These are phyloP conservation scores for Neoarius graeffei DNA, from an alignment of 2,113 vertebrate species.

Conservation along the genomic window DNA sequence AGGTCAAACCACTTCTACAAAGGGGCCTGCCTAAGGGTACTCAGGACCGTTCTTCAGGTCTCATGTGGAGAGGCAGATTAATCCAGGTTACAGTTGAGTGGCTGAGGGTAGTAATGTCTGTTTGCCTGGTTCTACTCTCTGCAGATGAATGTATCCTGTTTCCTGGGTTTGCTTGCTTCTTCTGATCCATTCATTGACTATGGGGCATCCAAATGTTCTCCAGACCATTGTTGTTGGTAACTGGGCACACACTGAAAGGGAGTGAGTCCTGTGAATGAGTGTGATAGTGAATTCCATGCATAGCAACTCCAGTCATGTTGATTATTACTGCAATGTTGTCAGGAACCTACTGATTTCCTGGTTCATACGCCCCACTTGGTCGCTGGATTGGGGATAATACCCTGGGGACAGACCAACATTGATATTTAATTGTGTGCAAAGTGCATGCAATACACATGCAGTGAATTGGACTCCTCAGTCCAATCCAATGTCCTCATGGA, in stretches of 20 bases:
- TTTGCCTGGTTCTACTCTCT: neutral
- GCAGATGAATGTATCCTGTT: neutral
- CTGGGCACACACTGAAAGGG: neutral
- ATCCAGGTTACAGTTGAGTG: neutral
- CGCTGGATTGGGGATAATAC: neutral
- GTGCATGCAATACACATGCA: neutral
- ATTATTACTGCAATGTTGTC: neutral
- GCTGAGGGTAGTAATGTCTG: neutral
- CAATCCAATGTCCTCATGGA: neutral
- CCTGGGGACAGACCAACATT: neutral
- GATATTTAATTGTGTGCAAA: conserved; percentile 11
- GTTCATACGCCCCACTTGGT: neutral
- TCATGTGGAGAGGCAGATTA: neutral
- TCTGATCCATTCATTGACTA: neutral
- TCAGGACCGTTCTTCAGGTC: neutral
- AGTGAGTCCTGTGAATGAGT: neutral
- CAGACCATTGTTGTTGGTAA: neutral
- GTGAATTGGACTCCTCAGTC: neutral
- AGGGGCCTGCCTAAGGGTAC: neutral
- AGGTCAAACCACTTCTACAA: neutral
- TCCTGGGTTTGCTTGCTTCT: neutral
- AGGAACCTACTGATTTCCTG: neutral
- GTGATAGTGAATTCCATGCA: neutral
- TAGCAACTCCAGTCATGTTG: neutral
- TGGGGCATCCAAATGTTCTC: neutral